Evolutionary conservation across 2,888 invertebrate genomes (phyloP).

Genomic region (Punctoribates punctum): DNA sequence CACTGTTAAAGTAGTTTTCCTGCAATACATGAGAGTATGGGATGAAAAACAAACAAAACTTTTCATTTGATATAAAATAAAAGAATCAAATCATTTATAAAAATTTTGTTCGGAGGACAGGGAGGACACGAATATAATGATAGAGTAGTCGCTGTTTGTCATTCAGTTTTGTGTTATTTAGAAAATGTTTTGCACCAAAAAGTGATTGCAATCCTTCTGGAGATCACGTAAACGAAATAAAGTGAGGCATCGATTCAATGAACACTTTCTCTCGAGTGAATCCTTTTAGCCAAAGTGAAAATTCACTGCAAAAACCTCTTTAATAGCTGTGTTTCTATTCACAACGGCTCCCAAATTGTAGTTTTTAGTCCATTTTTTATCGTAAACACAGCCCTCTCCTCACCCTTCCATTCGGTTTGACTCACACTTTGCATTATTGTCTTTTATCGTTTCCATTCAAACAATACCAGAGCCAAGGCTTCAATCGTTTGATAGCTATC

Average conservation of each 20-base stretch:
- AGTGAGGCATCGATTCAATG: slow-evolving; percentile 20
- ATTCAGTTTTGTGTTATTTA: slow-evolving; percentile 1
- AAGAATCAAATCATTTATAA: slow-evolving; percentile 1
- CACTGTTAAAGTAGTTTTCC: neutral
- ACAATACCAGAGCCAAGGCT: neutral
- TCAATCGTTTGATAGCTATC: too few species aligned
- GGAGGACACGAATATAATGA: slow-evolving; percentile 4
- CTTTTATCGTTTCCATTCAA: neutral
- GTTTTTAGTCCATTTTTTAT: slow-evolving; percentile 35
- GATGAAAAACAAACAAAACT: neutral
- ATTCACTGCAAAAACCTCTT: slow-evolving; percentile 20
- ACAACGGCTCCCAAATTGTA: neutral
- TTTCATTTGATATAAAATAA: neutral
- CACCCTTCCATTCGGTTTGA: slow-evolving; percentile 25
- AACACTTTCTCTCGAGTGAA: slow-evolving; percentile 31
- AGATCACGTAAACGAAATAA: slow-evolving; percentile 20
- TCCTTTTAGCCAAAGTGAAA: slow-evolving; percentile 35
- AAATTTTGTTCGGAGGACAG: neutral
- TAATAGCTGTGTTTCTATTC: slow-evolving; percentile 6
- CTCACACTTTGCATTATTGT: slow-evolving; percentile 10
- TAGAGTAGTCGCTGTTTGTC: slow-evolving; percentile 17
- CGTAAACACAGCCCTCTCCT: slow-evolving; percentile 15
- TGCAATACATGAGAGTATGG: neutral
- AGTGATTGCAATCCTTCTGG: slow-evolving; percentile 5
- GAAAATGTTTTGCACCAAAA: neutral